Evolutionary conservation across 1,140 invertebrate genomes (phyloP), one percentile per base, ranked within the genome.

Genomic region (Thereuonema tuberculata): DNA sequence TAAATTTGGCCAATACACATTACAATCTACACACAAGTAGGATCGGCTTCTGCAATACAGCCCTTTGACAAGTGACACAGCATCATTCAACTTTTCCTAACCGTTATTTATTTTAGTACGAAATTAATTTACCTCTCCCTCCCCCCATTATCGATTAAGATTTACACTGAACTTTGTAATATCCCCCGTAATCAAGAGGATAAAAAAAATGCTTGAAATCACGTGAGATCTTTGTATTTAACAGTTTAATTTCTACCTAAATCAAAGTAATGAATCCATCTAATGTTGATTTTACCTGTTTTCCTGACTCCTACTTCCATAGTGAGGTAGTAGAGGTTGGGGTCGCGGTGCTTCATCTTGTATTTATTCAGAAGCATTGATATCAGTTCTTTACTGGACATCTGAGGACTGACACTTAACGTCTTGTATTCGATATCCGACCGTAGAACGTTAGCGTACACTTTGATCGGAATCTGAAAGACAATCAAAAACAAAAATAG

Each of bases 351-450:
- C 65, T 87, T 82, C 86, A 93, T 92, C 67, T 87, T 82, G 66
- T 87, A 93, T 77, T 93, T 93, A 68, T 86, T 82, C 56, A 94
- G 76, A n/a, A 93, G 75, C 49, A 85, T 84, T 55, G 80, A 75
- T 1, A 93, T 87, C 43, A 94, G 83, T 75, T 93, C 86, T 67
- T 85, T 82, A 66, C 88, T 88, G 0, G 86, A 85, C 9, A 88
- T 93, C 63, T 87, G 82, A 73, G 84, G 86, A 2, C 84, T 86
- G 54, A 93, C 87, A 56, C 86, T 83, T 52, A 93, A 73, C 0
- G 91, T 93, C 75, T 93, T 93, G 79, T 93, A 94, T 70, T 93
- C 89, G 69, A 94, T 92, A 74, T 93, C 90, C 1, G 87, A 82
- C 37, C 89, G 81, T 59, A 94, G 77, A 68, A 89, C 89, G 64